Conservation (phyloP, 2,113 vertebrate genomes). For the Leuciscus idus region DNA sequence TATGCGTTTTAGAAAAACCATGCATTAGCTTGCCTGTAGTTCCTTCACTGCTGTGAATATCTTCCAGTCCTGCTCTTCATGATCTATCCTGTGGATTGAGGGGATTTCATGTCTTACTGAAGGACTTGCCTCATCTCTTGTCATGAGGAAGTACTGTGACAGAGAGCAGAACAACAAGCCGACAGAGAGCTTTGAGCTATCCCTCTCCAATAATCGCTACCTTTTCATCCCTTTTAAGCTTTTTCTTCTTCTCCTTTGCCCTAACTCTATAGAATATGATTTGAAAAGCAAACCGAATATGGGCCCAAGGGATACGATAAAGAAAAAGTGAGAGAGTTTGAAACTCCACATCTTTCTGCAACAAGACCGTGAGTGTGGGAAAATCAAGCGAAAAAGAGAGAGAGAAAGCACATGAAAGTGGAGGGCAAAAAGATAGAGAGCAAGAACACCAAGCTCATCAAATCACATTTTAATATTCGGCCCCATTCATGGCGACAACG, state of each 20-base stretch:
- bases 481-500: constrained; percentile 30
- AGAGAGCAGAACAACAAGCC: constrained; percentile 25
- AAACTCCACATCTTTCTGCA: neutral
- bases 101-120: neutral
- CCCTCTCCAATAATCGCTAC: constrained; percentile 56
- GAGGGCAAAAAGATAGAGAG: constrained; percentile 49
- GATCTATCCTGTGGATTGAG: neutral
- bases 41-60: neutral
- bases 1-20: neutral
- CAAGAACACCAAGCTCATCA: constrained; percentile 71
- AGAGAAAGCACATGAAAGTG: constrained; percentile 63
- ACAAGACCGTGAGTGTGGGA: neutral
- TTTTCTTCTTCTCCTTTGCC: neutral
- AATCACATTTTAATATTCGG: constrained; percentile 74
- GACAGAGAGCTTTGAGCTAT: constrained; percentile 36
- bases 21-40: neutral
- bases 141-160: constrained; percentile 2
- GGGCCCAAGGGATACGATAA: constrained; percentile 22
- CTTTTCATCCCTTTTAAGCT: constrained; percentile 26
- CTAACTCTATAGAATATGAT: constrained; percentile 28
- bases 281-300: constrained; percentile 16
- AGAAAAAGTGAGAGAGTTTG: constrained; percentile 13
- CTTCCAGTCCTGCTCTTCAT: neutral
- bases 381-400: constrained; percentile 22
- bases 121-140: constrained; percentile 11